Evolutionary conservation across 2,888 invertebrate species (phyloP).

Genomic region (Andrena minutula): DNA sequence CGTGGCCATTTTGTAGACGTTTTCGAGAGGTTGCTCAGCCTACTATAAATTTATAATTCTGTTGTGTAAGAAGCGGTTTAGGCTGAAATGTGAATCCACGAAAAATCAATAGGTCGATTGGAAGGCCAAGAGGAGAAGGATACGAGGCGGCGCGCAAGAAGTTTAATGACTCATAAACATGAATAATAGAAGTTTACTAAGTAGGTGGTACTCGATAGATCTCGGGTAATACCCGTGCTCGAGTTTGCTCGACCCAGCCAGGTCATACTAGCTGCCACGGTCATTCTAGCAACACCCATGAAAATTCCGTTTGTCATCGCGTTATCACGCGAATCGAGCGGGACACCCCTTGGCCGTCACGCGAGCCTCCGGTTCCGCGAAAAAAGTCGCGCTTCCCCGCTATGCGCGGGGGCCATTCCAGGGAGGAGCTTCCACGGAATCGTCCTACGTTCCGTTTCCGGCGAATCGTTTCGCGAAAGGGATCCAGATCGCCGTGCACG

Average conservation of each 20-base stretch:
- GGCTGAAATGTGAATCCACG: no score
- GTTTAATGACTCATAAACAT: slow-evolving; percentile 19
- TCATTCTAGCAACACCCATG: background rate
- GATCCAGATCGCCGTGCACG: slow-evolving; percentile 47
- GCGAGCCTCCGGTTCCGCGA: slow-evolving; percentile 64
- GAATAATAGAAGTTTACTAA: slow-evolving; percentile 12
- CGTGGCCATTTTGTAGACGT: no score
- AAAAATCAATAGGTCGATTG: no score
- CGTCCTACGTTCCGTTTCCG: slow-evolving; percentile 53
- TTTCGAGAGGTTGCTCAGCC: no score
- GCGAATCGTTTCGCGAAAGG: slow-evolving; percentile 58
- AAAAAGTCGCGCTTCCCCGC: slow-evolving; percentile 40
- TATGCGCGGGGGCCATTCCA: slow-evolving; percentile 16
- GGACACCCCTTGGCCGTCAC: slow-evolving; percentile 48
- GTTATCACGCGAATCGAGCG: slow-evolving; percentile 6
- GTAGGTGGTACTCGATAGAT: slow-evolving; percentile 5
- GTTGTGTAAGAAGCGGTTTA: no score
- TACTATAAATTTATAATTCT: no score
- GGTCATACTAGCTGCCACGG: slow-evolving; percentile 10
- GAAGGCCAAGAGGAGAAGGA: background rate
- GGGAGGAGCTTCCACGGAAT: slow-evolving; percentile 54
- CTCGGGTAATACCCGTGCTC: slow-evolving; percentile 30
- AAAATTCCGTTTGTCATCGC: background rate
- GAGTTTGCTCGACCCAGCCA: background rate
- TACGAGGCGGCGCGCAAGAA: slow-evolving; percentile 17